A percentile compares a stretch with the other conserved stretches of the same genome.
Conservation (phyloP, 2,113 vertebrate species). For the Corythoichthys haematopterus region DNA sequence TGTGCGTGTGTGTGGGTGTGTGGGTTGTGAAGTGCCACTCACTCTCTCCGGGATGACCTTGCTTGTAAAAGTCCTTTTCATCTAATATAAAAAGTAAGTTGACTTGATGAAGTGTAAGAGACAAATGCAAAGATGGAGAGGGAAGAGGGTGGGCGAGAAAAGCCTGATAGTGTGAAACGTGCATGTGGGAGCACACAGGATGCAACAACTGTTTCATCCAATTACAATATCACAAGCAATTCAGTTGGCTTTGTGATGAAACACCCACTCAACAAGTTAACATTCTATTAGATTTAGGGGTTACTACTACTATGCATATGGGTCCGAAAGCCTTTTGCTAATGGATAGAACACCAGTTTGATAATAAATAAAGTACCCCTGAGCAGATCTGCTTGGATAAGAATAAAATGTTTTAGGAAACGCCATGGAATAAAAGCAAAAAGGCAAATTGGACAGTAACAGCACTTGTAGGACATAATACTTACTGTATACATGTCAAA, state of each 20-base stretch:
- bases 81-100: constrained; percentile 5
- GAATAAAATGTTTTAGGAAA: not conserved
- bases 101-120: not conserved
- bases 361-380: not conserved
- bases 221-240: not conserved
- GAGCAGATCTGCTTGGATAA: not conserved
- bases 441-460: too few species aligned
- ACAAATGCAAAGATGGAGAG: constrained; percentile 4
- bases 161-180: too few species aligned
- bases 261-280: not conserved
- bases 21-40: constrained; percentile 2
- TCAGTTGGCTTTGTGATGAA: not conserved
- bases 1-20: not conserved
- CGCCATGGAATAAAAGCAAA: too few species aligned
- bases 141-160: not conserved
- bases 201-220: not conserved
- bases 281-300: not conserved
- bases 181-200: not conserved
- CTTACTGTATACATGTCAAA: too few species aligned
- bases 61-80: constrained; percentile 15
- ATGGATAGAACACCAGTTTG: not conserved
- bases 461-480: too few species aligned
- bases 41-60: constrained; percentile 21
- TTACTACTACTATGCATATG: not conserved
- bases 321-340: not conserved